Base-by-base conservation (phyloP, 2,888 invertebrate genomes). In the Leptothorax acervorum region DNA sequence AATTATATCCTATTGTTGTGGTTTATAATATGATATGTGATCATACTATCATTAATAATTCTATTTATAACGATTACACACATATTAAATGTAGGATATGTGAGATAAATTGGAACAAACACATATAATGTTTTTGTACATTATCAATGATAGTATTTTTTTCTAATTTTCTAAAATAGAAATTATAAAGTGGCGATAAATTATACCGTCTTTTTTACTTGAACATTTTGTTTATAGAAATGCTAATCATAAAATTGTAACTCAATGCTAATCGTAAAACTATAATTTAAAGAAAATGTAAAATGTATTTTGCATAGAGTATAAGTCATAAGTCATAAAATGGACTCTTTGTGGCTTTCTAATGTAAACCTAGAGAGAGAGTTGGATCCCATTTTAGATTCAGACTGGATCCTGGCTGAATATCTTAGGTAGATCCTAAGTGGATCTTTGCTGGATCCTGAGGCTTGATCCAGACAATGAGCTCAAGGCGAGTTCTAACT, bases 351-450 rank as follows among this genome's bases (percentile, higher is more conserved):
- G 12, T 51, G 5, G 23, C 28, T 28, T 4, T 60, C n/a, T 74
- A 60, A 60, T 45, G 45, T 31, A 45, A 70, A 60, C 45, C 8
- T 74, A n/a, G 2, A 74, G 18, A 51, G 18, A 18, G 51, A 74
- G 3, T 45, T 74, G 2, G 12, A 60, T 60, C 31, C 28, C 31
- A 45, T 74, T 74, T 31, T 28, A 53, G 53, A 35, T 70, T 51
- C 12, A 60, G 8, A 0, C n/a, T 74, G 12, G 6, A 74, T 31
- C 11, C 39, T 42, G 35, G 23, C 71, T 35, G 31, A 71, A 71
- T 71, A 71, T 11, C 11, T 73, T 57, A 73, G 73, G 23, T 57
- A 31, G 28, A 42, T 73, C 57, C 28, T 55, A 53, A 53, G 9
- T 65, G 28, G 39, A 65, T 68, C 2, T 53, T 53, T 12, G 11